Conservation (phyloP, 2,888 invertebrate species). For the Halocaridina rubra region DNA sequence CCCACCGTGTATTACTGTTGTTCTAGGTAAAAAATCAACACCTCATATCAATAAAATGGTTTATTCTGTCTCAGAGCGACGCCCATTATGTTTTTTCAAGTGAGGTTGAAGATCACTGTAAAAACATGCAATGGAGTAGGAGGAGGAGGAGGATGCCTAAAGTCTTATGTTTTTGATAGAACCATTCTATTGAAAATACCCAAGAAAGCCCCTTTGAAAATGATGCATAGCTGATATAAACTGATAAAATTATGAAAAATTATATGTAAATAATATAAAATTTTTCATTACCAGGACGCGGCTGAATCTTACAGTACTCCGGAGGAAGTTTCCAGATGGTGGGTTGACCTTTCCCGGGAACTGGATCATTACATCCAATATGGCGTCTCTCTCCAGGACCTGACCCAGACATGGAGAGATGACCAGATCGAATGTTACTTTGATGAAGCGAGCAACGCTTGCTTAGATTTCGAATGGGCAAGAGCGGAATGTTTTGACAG, state of each 20-base stretch:
- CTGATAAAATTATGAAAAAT: no score
- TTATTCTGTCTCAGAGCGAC: no score
- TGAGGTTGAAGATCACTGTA: no score
- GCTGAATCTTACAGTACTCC: constrained; percentile 39
- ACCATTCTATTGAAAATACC: background rate
- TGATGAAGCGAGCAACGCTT: constrained; percentile 21
- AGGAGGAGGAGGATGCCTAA: background rate
- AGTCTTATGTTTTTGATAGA: background rate
- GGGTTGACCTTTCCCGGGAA: constrained; percentile 45
- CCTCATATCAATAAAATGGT: no score
- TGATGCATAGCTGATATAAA: background rate
- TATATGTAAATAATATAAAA: no score
- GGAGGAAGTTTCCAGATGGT: constrained; percentile 44
- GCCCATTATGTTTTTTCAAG: no score
- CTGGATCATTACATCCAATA: constrained; percentile 57
- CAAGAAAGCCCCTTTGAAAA: no score
- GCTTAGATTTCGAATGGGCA: constrained; percentile 18
- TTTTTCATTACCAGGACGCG: constrained; percentile 24
- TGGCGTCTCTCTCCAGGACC: constrained; percentile 30
- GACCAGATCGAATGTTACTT: constrained; percentile 51
- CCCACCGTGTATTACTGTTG: background rate
- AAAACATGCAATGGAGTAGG: no score
- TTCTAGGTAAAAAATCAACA: no score
- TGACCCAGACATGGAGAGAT: constrained; percentile 42
- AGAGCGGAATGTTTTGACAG: constrained; percentile 14